Evolutionary conservation across 1,140 invertebrate genomes (phyloP), one percentile per base, ranked within the genome.

Genomic region (Zaprionus capensis): DNA sequence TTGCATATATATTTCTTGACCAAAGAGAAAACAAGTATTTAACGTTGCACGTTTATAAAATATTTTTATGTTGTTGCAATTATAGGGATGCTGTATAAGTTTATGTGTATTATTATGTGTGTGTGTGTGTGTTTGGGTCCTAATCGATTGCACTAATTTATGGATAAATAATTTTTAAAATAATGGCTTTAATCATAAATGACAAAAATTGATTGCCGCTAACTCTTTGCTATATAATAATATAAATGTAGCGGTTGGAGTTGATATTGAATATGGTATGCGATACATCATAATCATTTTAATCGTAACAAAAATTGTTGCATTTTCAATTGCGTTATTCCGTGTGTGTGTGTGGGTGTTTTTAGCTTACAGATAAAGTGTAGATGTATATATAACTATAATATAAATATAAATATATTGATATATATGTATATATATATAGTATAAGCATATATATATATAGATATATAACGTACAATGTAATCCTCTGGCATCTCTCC

Each of bases 1-100:
- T 61, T 64, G 41, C 41, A 34, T 34, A 53, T 34, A 53, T 68
- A 49, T 62, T 55, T 56, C 65, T 66, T 36, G 44, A 53, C 34
- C 65, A 38, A 64, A 58, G 46, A 59, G 49, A 78, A 78, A 76
- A 38, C 51, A 46, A 65, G 15, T 55, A 64, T 65, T 57, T 31
- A 69, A 75, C 65, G 71, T 77, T 67, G 56, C 38, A 74, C 71
- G 71, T 75, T 51, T 56, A 57, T 55, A 58, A 66, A 72, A 55
- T 66, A 20, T 44, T 38, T 24, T 14, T 51, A 51, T 22, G 46
- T 24, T n/a, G n/a, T 17, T 46, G 41, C 61, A 59, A 63, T 31
- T 20, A 62, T 64, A 28, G 20, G 55, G 58, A 34, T 34, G 31
- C 31, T 34, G 31, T 62, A 31, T 41, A 41, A 49, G 70, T 49